Conservation (phyloP, 2,113 vertebrate genomes). For the Tragulus kanchil region DNA sequence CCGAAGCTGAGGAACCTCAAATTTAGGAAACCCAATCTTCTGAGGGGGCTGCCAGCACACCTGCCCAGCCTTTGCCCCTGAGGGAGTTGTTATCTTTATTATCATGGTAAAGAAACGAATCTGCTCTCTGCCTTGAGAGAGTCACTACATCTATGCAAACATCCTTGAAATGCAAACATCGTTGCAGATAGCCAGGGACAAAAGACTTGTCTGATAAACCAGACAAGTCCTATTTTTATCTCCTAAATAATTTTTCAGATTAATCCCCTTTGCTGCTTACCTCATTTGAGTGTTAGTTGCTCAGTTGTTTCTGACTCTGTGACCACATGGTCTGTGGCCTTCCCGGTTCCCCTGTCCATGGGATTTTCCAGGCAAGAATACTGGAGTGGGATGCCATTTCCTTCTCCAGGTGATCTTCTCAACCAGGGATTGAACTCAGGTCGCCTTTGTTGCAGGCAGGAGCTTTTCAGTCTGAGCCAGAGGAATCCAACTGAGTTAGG, state of each 20-base stretch:
- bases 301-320: too few species aligned
- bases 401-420: too few species aligned
- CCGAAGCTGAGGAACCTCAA: background rate
- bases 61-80: background rate
- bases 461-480: too few species aligned
- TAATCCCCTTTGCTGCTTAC: background rate
- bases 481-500: background rate
- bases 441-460: too few species aligned
- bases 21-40: background rate
- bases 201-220: background rate
- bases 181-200: background rate
- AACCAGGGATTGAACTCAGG: too few species aligned
- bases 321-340: too few species aligned
- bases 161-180: background rate
- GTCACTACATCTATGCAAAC: background rate
- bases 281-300: too few species aligned
- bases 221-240: background rate
- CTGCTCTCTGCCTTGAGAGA: background rate
- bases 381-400: too few species aligned
- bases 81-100: background rate
- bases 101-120: conserved; percentile 14
- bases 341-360: too few species aligned
- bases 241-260: background rate
- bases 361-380: too few species aligned
- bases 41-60: background rate